Conservation (phyloP, 2,888 invertebrate species). For the Strigamia crassipes region DNA sequence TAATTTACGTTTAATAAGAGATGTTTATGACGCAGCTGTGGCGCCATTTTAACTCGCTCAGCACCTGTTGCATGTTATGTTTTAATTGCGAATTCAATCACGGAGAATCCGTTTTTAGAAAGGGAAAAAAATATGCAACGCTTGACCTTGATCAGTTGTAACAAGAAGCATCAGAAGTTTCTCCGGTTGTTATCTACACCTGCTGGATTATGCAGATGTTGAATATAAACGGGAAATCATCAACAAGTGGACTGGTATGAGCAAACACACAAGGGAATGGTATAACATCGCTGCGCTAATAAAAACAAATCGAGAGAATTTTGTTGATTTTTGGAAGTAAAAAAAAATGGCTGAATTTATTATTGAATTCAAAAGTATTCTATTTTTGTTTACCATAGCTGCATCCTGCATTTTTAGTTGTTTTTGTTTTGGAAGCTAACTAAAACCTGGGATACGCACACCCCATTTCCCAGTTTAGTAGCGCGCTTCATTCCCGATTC, state of each 20-base stretch:
- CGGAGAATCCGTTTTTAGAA: background rate
- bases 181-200: background rate
- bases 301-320: too few relatives aligned
- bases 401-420: too few relatives aligned
- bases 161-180: background rate
- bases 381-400: too few relatives aligned
- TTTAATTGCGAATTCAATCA: conserved; percentile 34
- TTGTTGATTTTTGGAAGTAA: too few relatives aligned
- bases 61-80: conserved; percentile 24
- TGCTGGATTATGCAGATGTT: background rate
- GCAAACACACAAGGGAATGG: background rate
- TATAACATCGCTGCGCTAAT: background rate
- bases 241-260: background rate
- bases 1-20: conserved; percentile 40
- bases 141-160: background rate
- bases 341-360: too few relatives aligned
- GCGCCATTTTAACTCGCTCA: conserved; percentile 35
- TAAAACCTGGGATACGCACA: too few relatives aligned
- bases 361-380: too few relatives aligned
- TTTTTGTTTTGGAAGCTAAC: too few relatives aligned
- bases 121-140: background rate
- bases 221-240: background rate
- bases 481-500: too few relatives aligned
- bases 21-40: conserved; percentile 26
- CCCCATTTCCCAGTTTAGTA: too few relatives aligned